Evolutionary conservation across 2,113 vertebrate species (phyloP), one percentile per base, ranked within the genome.

Genomic region (Anoplopoma fimbria): DNA sequence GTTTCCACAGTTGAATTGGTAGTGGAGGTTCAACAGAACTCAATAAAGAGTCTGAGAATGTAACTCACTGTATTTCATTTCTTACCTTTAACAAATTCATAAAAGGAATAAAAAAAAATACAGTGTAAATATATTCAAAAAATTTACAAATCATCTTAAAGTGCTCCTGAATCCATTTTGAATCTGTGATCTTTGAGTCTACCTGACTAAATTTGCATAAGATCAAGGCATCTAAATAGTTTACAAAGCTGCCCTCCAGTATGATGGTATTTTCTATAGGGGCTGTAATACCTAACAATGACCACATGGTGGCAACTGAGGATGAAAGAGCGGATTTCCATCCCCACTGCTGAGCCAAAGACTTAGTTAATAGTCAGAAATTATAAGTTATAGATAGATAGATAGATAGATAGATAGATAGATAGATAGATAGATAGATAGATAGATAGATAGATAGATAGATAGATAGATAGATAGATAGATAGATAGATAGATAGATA

Each of bases 291-390:
- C 40, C 25, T 4, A 2, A 2, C 0, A 69, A 10, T 73, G 63
- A 76, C 88, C 90, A 91, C 77, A 27, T 0, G 77, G 88, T 23
- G 90, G 86, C 85, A 73, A 13, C n/a, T 45, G 55, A 83, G 55
- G 31, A 75, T 42, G 51, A 33, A 33, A 55, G 5, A 70, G 45
- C 7, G 60, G 29, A n/a, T 38, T 13, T 13, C 0, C 40, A 49
- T 12, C n/a, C 9, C 23, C 27, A 14, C 55, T 51, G 2, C n/a
- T 53, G 33, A 62, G n/a, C 31, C 14, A 10, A 29, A 29, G 15
- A 13, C 21, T 4, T 3, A 3, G 1, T 10, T 25, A 57, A 21
- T 27, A 27, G 33, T 53, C 14, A 34, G 23, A 19, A 25, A 14
- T 34, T 13, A 33, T 4, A 36, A 7, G 13, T 36, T 45, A n/a